These are phyloP conservation scores for Manacus vitellinus DNA, from an alignment of 2,113 vertebrate species.

Conservation along the genomic window DNA sequence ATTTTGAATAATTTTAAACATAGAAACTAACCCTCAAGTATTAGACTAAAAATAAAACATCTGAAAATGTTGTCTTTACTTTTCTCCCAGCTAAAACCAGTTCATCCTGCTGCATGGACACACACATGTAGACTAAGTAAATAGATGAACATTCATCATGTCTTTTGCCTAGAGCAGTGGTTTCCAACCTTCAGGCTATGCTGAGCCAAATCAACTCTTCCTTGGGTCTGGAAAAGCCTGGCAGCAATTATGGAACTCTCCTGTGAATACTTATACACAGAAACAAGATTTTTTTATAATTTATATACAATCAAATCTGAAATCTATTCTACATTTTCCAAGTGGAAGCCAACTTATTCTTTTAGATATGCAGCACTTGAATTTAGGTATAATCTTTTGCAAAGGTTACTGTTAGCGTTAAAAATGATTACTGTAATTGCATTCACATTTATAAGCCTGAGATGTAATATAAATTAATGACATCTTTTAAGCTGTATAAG, in stretches of 20 bases:
- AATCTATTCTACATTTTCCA: not conserved
- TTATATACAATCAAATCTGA: not conserved
- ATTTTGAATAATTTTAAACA: conserved; percentile 10
- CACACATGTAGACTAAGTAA: not conserved
- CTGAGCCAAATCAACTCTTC: conserved; percentile 11
- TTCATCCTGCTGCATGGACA: not conserved
- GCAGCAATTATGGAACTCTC: conserved; percentile 41
- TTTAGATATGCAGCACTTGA: not conserved
- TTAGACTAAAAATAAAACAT: conserved; percentile 45
- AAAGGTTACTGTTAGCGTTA: not conserved
- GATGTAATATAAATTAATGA: not conserved
- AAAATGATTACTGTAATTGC: not conserved
- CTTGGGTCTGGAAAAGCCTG: conserved; percentile 26
- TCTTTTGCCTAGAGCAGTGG: conserved; percentile 61
- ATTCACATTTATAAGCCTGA: not conserved
- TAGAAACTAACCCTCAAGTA: not conserved
- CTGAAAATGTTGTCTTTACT: not conserved
- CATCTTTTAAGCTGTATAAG: not conserved
- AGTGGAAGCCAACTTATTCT: not conserved
- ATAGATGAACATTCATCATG: conserved; percentile 40
- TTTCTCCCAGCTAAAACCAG: conserved; percentile 1
- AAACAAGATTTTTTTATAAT: not conserved
- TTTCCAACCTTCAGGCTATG: conserved; percentile 62
- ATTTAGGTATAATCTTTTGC: not conserved
- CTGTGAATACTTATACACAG: not conserved